Percentiles rank a stretch among this genome's conserved stretches.
Evolutionary conservation across 2,888 invertebrate species (phyloP).

Genomic region (Drosophila sordidula): DNA sequence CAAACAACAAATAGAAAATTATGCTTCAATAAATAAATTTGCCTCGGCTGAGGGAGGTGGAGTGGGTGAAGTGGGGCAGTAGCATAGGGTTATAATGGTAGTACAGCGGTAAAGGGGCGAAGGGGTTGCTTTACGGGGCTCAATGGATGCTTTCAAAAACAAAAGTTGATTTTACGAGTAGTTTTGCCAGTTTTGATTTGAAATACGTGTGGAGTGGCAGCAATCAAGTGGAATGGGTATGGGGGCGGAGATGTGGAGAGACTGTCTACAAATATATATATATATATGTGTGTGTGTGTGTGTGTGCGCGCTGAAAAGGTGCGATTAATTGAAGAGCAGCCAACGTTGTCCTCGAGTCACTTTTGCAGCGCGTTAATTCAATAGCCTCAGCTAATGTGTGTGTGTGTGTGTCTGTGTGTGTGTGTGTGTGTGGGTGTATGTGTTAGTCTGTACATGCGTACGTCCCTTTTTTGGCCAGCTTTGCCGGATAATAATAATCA

Average conservation of each 20-base stretch:
- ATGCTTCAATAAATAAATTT: constrained; percentile 76
- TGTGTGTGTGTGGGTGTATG: background rate
- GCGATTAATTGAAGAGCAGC: constrained; percentile 80
- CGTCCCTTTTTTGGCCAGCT: constrained; percentile 46
- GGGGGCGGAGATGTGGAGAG: too few relatives aligned
- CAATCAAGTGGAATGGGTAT: background rate
- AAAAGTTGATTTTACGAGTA: constrained; percentile 59
- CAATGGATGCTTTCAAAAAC: constrained; percentile 38
- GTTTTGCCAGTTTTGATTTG: constrained; percentile 65
- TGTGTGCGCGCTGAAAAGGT: constrained; percentile 68
- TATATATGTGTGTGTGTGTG: constrained; percentile 8
- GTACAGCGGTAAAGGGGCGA: background rate
- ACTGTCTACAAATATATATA: background rate
- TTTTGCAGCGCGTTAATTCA: constrained; percentile 55
- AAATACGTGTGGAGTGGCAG: constrained; percentile 12
- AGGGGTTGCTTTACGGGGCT: background rate
- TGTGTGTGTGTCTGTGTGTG: background rate
- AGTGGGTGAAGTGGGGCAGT: background rate
- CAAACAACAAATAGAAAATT: constrained; percentile 65
- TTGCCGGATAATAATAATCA: constrained; percentile 67
- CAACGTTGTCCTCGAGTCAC: constrained; percentile 33
- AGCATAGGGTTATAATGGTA: too few relatives aligned
- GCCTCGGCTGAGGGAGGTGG: constrained; percentile 20
- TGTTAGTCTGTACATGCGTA: background rate
- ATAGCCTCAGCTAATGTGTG: constrained; percentile 36